Conservation (phyloP, 2,797 vertebrate genomes). For the Mus minutoides region DNA sequence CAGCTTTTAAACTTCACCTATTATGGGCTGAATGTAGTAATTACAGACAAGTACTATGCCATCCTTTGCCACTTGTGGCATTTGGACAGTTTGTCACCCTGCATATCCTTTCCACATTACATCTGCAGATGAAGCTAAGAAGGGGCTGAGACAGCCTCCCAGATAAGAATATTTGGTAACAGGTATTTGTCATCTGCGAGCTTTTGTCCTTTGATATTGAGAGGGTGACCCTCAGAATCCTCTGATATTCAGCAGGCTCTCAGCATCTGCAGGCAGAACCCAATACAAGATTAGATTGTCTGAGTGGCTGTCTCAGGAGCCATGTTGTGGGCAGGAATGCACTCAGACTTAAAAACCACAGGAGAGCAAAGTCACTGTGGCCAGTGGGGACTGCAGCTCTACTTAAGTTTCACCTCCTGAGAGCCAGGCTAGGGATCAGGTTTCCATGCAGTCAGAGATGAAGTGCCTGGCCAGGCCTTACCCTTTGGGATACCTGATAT, state of each 20-base stretch:
- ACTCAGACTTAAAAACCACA: not conserved
- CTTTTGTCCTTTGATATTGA: constrained; percentile 17
- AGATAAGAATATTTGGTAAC: not conserved
- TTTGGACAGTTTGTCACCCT: not conserved
- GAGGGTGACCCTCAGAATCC: not conserved
- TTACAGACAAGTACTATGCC: not conserved
- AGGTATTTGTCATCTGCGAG: not conserved
- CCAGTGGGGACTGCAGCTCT: not conserved
- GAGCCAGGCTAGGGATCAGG: constrained; percentile 84
- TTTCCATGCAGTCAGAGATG: constrained; percentile 92
- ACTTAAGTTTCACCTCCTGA: not conserved
- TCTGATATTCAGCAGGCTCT: constrained; percentile 15
- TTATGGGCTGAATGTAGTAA: constrained; percentile 2
- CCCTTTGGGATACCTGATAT: constrained; percentile 98
- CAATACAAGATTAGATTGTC: constrained; percentile 46
- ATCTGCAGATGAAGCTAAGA: constrained; percentile 20
- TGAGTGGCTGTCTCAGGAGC: constrained; percentile 13
- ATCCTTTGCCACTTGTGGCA: not conserved
- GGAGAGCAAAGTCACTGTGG: not conserved
- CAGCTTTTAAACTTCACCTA: constrained; percentile 75
- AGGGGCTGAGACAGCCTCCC: constrained; percentile 9
- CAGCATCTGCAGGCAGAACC: constrained; percentile 55
- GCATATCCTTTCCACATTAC: not conserved
- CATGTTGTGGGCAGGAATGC: not conserved
- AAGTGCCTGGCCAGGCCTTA: constrained; percentile 95